Base-by-base conservation (phyloP, 2,113 vertebrate species). In the Casuarius casuarius region DNA sequence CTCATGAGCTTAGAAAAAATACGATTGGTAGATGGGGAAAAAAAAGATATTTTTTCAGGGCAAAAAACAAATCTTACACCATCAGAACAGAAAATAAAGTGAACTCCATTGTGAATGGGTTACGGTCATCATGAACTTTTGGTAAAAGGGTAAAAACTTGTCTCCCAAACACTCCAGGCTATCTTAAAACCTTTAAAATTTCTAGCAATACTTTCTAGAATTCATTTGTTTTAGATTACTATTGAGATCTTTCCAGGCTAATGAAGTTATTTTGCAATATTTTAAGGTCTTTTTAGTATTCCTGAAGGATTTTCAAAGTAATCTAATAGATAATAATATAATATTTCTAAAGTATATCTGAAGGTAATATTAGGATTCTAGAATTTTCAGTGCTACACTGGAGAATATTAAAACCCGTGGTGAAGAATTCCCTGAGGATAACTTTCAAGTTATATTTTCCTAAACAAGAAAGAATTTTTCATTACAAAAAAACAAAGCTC, bases 321-420 rank as follows among this genome's bases (percentile, higher is more conserved):
- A 84, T 54, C 11, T 75, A 54, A 26, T 17, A 48, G 23, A 78
- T 87, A 90, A 82, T 52, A 87, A 76, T 75, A 70, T n/a, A 61
- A 28, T 67, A 72, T 75, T 75, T 93, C 54, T 82, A 72, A 74
- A 94, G 10, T 70, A 10, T 77, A 73, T 89, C 61, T 77, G 28
- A 94, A 93, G 67, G 58, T 42, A 84, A 68, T 15, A 76, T 42
- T 51, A 79, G 15, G 28, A 92, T 93, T 89, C 15, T 68, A 91
- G 33, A 96, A 89, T 80, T 89, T 95, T 95, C 87, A 93, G n/a
- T 72, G 49, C 54, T n/a, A 70, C n/a, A 88, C 6, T 96, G 52
- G 70, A 95, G 85, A 80, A 76, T 88, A 96, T 74, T 90, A 92
- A 93, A 96, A 49, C 4, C 85, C 10, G 33, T 48, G 8, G 13